Evolutionary conservation across 2,888 invertebrate genomes (phyloP), one percentile per base, ranked within the genome.

Genomic region (Epinotia bilunana): DNA sequence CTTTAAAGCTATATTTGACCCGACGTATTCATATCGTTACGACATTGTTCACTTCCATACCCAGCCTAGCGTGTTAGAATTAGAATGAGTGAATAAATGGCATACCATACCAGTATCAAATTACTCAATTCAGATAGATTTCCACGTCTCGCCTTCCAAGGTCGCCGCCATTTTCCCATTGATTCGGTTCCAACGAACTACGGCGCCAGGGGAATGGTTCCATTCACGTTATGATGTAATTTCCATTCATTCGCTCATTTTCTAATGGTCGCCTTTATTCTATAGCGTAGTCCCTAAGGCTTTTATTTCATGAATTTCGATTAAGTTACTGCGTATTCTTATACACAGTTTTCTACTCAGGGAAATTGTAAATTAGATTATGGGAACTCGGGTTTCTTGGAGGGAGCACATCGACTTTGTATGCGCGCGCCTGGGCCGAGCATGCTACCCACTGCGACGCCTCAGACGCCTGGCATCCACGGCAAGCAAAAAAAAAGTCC

Each of bases 221-320:
- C 73, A 68, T 74, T 63, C 46, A 46, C 55, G 16, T 28, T 62
- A 62, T 55, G 18, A 20, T 20, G 28, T 63, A 20, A 62, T 57
- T 68, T 9, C 23, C 69, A 64, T 74, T 63, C 55, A 67, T 64
- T 53, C 61, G 39, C 33, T 70, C 58, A 74, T 74, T 70, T 61
- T 33, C 49, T 57, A 63, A 74, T 69, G 46, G 69, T 9, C 33
- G 61, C 3, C 23, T 61, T 12, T n/a, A 16, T 53, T 9, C 64
- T 58, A 49, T 73, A 69, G 64, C 64, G 2, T 13, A 6, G 46
- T 70, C 74, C 63, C 74, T 23, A 7, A 13, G 69, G 74, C 33
- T 62, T 70, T 16, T 33, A 49, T 70, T 70, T 74, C 69, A 33
- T 16, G 69, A 74, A 74, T 74, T 70, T 64, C 46, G 23, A 58